Evolutionary conservation across 2,113 vertebrate genomes (phyloP).

Genomic region (Zapus hudsonius): DNA sequence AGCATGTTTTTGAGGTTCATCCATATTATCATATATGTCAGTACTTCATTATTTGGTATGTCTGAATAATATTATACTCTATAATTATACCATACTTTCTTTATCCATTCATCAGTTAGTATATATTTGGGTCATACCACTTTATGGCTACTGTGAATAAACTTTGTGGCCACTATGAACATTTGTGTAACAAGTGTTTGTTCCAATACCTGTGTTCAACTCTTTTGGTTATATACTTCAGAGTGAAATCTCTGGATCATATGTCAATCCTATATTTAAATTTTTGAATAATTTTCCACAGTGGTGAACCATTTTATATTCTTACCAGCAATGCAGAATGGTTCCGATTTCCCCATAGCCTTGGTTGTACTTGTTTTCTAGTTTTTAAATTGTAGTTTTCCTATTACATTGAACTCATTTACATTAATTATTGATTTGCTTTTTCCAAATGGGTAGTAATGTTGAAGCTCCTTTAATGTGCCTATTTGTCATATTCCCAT

Average conservation of each 20-base stretch:
- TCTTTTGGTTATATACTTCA: not conserved
- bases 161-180: not conserved
- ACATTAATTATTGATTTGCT: not conserved
- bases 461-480: not conserved
- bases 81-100: not conserved
- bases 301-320: not conserved
- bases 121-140: not conserved
- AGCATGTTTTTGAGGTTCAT: not conserved
- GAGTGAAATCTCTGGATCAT: not conserved
- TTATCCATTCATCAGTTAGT: not conserved
- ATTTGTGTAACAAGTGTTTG: not conserved
- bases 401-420: not conserved
- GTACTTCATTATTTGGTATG: not conserved
- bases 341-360: not conserved
- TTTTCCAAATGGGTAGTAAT: not conserved
- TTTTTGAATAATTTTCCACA: conserved; percentile 20
- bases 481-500: not conserved
- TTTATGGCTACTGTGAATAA: not conserved
- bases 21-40: not conserved
- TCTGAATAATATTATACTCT: not conserved
- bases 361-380: not conserved
- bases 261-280: not conserved
- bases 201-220: not conserved
- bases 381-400: not conserved
- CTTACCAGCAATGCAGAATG: not conserved